Evolutionary conservation across 2,113 vertebrate genomes (phyloP).

Genomic region (Carettochelys insculpta): DNA sequence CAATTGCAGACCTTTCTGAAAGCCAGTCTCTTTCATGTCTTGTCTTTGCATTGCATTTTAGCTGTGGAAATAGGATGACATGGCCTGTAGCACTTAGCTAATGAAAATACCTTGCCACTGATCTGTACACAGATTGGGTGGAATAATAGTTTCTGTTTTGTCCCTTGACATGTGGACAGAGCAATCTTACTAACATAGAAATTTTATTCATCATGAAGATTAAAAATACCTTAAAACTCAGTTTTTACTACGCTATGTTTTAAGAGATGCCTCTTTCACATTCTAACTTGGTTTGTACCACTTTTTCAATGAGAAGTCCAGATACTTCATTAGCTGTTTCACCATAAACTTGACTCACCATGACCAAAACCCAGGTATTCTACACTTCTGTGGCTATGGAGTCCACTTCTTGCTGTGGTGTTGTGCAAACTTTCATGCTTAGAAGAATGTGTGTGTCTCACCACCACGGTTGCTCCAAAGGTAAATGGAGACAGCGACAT

Average conservation of each 20-base stretch:
- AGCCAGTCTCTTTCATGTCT: neutral
- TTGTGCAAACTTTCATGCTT: neutral
- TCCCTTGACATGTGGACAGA: neutral
- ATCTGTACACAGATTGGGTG: neutral
- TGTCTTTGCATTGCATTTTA: accelerated
- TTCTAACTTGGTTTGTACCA: neutral
- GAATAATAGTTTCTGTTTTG: accelerated
- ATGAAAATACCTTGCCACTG: neutral
- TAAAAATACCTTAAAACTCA: neutral
- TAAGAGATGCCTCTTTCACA: neutral
- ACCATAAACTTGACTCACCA: neutral
- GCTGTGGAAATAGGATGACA: neutral
- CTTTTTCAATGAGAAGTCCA: neutral
- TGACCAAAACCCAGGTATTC: neutral
- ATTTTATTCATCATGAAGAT: neutral
- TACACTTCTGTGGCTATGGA: neutral
- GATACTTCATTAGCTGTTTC: neutral
- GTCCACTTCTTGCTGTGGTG: neutral
- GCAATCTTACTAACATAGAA: neutral
- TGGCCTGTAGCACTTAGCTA: neutral
- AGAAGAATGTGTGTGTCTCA: neutral
- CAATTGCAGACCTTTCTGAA: neutral
- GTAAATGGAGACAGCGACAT: neutral
- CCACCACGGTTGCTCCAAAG: neutral
- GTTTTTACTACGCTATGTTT: neutral